Base-by-base conservation (phyloP, 1,140 invertebrate genomes). In the Charaxes varanes region DNA sequence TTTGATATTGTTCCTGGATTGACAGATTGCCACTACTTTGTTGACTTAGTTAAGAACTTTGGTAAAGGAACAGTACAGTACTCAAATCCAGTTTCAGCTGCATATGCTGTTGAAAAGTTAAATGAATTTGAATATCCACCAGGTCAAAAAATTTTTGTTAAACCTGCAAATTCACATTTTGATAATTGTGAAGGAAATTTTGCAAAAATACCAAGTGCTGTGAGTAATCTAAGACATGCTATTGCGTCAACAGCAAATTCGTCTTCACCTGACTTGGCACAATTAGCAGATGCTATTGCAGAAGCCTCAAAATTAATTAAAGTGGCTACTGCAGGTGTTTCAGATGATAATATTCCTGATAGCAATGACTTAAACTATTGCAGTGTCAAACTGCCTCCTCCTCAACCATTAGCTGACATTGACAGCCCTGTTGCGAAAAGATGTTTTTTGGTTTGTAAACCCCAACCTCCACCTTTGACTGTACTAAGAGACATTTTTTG, bases 401-500 rank as follows among this genome's bases (percentile, higher is more conserved):
- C 88, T 4, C 88, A 94, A 62, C 91, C 91, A 2, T 84, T 94
- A 51, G 90, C 91, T 1, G 87, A 90, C 41, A 90, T 78, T 38
- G 64, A 76, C 30, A 65, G 58, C 23, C 35, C 53, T 4, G 57
- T 65, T n/a, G 74, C 60, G 23, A 68, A 76, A 30, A 62, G 71
- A 42, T 73, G 67, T 21, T 92, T 93, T 53, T 88, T 94, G 33
- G 89, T 93, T 6, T 94, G 90, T 56, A 90, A 93, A 40, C 93
- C 93, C 6, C 87, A 90, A 45, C 90, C 94, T 32, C 92, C 95
- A 8, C 91, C 93, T 1, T 87, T 93, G 33, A 89, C 90, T 50
- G 90, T 94, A 4, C 85, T 97, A 62, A 91, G 92, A 61, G 95
- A 97, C 76, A 90, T 94, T 2, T 97, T 97, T 76, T 94, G 93